Evolutionary conservation across 2,888 invertebrate species (phyloP).

Genomic region (Lochmaea capreae): DNA sequence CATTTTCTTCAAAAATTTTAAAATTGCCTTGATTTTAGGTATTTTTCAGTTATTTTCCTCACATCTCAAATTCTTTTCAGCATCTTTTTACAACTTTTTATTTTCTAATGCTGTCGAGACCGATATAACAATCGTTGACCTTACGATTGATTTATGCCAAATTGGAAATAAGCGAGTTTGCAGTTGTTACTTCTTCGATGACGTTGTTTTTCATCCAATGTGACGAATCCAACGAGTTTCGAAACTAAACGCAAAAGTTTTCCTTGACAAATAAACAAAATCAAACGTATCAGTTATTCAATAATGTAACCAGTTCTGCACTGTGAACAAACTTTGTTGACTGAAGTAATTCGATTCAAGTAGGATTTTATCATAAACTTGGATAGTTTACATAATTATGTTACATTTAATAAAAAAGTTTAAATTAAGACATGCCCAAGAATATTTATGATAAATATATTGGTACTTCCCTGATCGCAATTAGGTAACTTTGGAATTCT

Average conservation of each 20-base stretch:
- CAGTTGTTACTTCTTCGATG: background rate
- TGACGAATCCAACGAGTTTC: no score
- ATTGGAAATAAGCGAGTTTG: background rate
- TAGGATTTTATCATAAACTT: background rate
- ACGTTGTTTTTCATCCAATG: background rate
- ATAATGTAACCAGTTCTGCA: background rate
- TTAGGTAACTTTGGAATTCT: no score
- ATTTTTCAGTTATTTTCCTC: background rate
- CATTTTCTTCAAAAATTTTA: no score
- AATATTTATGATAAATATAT: no score
- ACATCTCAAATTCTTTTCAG: background rate
- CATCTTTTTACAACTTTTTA: background rate
- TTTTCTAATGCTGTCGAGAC: background rate
- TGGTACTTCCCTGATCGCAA: no score
- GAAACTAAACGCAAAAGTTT: no score
- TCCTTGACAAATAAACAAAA: no score
- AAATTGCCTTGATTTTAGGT: no score
- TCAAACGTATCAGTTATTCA: background rate
- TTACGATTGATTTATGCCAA: conserved; percentile 1
- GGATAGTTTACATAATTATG: conserved; percentile 16
- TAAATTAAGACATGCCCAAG: no score
- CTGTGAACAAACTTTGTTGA: background rate
- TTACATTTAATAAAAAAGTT: background rate
- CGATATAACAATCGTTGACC: background rate
- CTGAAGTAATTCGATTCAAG: no score